Evolutionary conservation across 2,888 invertebrate species (phyloP).

Genomic region (Eupsilia transversa): DNA sequence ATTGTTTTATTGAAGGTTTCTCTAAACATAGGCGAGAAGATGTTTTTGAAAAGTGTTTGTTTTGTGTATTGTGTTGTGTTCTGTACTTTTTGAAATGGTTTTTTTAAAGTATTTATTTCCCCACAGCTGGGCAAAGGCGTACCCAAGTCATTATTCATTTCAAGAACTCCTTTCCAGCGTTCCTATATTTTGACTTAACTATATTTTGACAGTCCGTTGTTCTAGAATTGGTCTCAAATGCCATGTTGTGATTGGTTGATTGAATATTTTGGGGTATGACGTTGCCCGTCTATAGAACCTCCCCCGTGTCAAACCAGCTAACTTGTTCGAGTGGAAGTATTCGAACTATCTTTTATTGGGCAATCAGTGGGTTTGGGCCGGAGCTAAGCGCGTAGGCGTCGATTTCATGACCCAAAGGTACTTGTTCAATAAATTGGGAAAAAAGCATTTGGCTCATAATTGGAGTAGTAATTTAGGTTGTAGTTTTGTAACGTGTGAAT

Average conservation of each 20-base stretch:
- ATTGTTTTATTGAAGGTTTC: neutral
- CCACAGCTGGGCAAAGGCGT: neutral
- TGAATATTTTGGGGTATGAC: neutral
- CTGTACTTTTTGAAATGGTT: rapidly evolving
- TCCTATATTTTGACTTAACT: neutral
- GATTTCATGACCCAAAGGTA: constrained; percentile 53
- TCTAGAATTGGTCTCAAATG: neutral
- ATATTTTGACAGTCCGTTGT: neutral
- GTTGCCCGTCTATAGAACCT: constrained; percentile 52
- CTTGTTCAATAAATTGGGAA: constrained; percentile 41
- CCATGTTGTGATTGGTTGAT: neutral
- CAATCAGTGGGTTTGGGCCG: constrained; percentile 63
- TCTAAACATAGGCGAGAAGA: neutral
- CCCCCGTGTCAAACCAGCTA: constrained; percentile 51
- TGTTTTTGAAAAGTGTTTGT: neutral
- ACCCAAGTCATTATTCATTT: neutral
- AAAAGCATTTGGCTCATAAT: constrained; percentile 31
- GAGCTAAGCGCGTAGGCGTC: constrained; percentile 53
- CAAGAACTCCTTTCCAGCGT: neutral
- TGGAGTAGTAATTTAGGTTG: constrained; percentile 32
- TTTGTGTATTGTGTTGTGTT: too few species aligned
- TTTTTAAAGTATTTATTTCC: neutral
- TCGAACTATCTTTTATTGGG: constrained; percentile 72
- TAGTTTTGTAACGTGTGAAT: neutral
- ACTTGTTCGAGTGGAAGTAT: constrained; percentile 68